These are phyloP conservation scores for Oncopeltus fasciatus DNA, from an alignment of 1,140 invertebrate species.

Conservation along the genomic window DNA sequence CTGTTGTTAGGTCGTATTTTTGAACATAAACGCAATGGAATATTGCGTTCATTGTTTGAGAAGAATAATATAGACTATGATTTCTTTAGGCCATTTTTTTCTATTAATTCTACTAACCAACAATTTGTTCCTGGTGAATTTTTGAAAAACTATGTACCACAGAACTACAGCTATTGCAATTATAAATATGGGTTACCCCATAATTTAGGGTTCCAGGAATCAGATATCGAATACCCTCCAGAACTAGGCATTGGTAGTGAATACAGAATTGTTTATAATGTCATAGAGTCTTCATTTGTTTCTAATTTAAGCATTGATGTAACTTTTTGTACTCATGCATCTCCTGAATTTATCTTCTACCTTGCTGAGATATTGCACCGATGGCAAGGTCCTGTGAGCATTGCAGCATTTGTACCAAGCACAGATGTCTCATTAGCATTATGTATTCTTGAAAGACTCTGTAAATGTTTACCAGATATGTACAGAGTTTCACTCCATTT, in stretches of 20 bases:
- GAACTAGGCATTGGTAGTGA: constrained; percentile 38
- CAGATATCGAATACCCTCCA: constrained; percentile 35
- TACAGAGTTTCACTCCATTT: constrained; percentile 53
- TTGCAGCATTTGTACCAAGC: constrained; percentile 54
- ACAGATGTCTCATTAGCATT: constrained; percentile 46
- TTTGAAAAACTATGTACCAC: constrained; percentile 27
- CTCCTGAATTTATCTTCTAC: constrained; percentile 55
- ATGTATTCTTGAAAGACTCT: constrained; percentile 43
- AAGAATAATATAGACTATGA: neutral
- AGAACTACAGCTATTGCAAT: constrained; percentile 41
- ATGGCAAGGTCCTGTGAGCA: constrained; percentile 60
- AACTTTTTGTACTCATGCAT: constrained; percentile 58
- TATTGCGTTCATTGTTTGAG: constrained; percentile 4
- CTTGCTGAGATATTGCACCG: constrained; percentile 48
- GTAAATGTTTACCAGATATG: constrained; percentile 47
- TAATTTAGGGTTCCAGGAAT: constrained; percentile 34
- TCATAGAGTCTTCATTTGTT: constrained; percentile 33
- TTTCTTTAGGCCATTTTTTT: constrained; percentile 1
- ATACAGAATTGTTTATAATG: constrained; percentile 50
- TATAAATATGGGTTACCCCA: constrained; percentile 46
- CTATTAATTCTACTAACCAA: constrained; percentile 7
- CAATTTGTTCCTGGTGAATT: constrained; percentile 23
- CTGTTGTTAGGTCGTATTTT: constrained; percentile 13
- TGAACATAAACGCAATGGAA: constrained; percentile 3
- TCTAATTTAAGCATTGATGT: constrained; percentile 32